A percentile compares a stretch with the other conserved stretches of the same genome.
phyloP scores from a whole-genome alignment of 2,797 vertebrate species.

The Ctenopoma multispine region DNA sequence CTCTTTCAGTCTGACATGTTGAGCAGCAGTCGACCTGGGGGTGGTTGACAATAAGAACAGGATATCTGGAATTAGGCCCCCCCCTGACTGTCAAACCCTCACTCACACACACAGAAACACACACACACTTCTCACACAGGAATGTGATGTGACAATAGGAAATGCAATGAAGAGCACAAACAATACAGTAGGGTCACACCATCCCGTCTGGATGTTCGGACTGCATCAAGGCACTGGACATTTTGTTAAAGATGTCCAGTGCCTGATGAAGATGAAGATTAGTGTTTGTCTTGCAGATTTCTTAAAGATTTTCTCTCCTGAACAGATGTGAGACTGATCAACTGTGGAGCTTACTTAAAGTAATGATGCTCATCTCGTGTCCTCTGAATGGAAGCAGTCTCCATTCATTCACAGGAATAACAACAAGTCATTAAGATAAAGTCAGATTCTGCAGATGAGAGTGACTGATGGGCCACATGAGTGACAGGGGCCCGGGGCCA shows the following conservation, averaged over 20 bases:
- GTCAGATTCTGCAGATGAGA: conserved; percentile 78
- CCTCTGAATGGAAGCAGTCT: conserved; percentile 60
- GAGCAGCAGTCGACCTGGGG: conserved; percentile 59
- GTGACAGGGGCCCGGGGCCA: conserved; percentile 75
- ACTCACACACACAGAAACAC: conserved; percentile 21
- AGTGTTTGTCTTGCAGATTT: conserved; percentile 4
- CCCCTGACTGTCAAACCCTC: neutral
- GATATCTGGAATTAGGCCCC: conserved; percentile 58
- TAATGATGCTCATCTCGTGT: conserved; percentile 55
- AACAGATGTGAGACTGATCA: conserved; percentile 8
- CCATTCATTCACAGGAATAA: conserved; percentile 70
- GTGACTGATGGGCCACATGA: conserved; percentile 78
- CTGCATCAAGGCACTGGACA: conserved; percentile 21
- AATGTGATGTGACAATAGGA: conserved; percentile 69
- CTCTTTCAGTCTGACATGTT: conserved; percentile 63
- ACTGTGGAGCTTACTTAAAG: conserved; percentile 37
- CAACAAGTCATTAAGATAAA: conserved; percentile 81
- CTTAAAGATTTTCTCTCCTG: conserved; percentile 1
- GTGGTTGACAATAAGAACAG: conserved; percentile 66
- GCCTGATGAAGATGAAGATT: conserved; percentile 19
- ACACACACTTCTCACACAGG: conserved; percentile 46
- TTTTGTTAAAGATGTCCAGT: too few species aligned
- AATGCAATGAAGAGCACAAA: conserved; percentile 57
- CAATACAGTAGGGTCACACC: conserved; percentile 36
- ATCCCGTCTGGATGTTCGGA: conserved; percentile 33